These are phyloP conservation scores for Odontothrips loti DNA, from an alignment of 2,888 invertebrate species.

Conservation along the genomic window DNA sequence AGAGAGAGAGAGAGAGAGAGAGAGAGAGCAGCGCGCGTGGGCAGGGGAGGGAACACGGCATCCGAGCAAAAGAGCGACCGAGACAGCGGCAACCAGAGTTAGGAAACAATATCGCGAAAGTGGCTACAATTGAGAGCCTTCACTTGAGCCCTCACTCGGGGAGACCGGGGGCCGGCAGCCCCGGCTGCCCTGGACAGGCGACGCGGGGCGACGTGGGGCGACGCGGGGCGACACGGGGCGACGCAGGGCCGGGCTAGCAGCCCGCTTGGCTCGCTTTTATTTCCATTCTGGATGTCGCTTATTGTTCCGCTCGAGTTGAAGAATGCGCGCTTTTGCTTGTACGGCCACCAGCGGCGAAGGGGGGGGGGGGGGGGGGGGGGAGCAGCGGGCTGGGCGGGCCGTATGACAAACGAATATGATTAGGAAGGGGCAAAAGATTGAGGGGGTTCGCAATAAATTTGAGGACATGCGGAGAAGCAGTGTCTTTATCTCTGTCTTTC, in stretches of 20 bases:
- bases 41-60: background rate
- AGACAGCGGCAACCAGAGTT: too few relatives aligned
- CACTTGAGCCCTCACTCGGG: background rate
- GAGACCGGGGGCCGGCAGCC: background rate
- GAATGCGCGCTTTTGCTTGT: background rate
- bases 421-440: background rate
- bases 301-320: conserved; percentile 11
- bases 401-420: conserved; percentile 10
- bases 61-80: background rate
- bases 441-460: background rate
- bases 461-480: background rate
- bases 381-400: background rate
- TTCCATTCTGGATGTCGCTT: conserved; percentile 22
- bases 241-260: background rate
- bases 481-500: background rate
- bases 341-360: too few relatives aligned
- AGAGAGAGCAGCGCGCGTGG: background rate
- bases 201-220: background rate
- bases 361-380: background rate
- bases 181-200: background rate
- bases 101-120: background rate
- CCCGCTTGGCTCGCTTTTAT: background rate
- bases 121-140: conserved; percentile 12
- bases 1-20: background rate
- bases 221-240: background rate